These are phyloP conservation scores for Ectobius pallidus DNA, from an alignment of 2,888 invertebrate species.

Conservation along the genomic window DNA sequence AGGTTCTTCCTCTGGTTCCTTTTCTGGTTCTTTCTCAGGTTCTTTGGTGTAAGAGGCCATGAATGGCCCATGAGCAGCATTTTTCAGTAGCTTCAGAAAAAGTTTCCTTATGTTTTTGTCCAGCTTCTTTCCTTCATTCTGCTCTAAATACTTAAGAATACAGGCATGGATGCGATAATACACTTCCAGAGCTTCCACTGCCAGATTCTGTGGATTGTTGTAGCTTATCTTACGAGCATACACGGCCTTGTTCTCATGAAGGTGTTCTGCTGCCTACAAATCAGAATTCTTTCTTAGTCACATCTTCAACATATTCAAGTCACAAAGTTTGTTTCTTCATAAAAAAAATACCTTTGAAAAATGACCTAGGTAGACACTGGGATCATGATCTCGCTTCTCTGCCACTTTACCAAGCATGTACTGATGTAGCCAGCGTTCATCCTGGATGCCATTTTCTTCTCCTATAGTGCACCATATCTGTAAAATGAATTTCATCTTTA, in stretches of 20 bases:
- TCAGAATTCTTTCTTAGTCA: slow-evolving; percentile 19
- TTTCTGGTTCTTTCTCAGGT: background rate
- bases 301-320: too few species aligned
- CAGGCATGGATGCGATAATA: slow-evolving; percentile 86
- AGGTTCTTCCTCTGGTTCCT: background rate
- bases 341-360: slow-evolving; percentile 67
- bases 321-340: too few species aligned
- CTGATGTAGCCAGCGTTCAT: slow-evolving; percentile 91
- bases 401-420: slow-evolving; percentile 96
- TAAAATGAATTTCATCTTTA: too few species aligned
- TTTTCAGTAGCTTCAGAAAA: slow-evolving; percentile 63
- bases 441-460: slow-evolving; percentile 66
- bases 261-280: slow-evolving; percentile 71
- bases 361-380: slow-evolving; percentile 75
- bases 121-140: slow-evolving; percentile 68
- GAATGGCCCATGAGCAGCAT: slow-evolving; percentile 58
- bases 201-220: slow-evolving; percentile 78
- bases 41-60: slow-evolving; percentile 29
- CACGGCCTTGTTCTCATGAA: slow-evolving; percentile 79
- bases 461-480: slow-evolving; percentile 57
- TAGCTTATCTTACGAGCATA: slow-evolving; percentile 89
- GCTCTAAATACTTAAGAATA: slow-evolving; percentile 85
- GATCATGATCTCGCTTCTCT: slow-evolving; percentile 81
- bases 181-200: slow-evolving; percentile 88
- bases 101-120: slow-evolving; percentile 59